Base-by-base conservation (phyloP, 1,140 invertebrate species). In the Luehdorfia chinensis region DNA sequence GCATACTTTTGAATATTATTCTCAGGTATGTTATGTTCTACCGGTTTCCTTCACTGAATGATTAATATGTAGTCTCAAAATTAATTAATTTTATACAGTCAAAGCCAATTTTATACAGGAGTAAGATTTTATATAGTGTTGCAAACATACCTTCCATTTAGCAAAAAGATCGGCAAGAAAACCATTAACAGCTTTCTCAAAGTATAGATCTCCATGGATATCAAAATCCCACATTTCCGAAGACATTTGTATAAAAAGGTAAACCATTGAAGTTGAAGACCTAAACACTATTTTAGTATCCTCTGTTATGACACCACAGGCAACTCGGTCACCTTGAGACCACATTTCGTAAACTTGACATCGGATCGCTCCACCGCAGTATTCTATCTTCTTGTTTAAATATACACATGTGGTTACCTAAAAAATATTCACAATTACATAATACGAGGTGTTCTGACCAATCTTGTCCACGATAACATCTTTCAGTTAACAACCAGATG, bases 221-320 rank as follows among this genome's bases (percentile, higher is more conserved):
- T 99, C 97, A 90, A 98, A 98, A 68, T 99, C 96, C 98, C 98
- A 99, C 98, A 99, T 99, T 90, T 99, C 98, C 1, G 95, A 96
- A 57, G 97, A 98, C 97, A 99, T 99, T 90, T 99, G 98, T 52
- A 99, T 92, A 75, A 98, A 99, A 0, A 98, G 84, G 76, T 98
- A 98, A 0, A 98, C 97, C 93, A 98, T 97, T 28, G 97, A 97
- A 2, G 97, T 98, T 0, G 96, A 96, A 6, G 98, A 99, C 52
- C 98, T 90, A 84, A 98, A 99, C 0, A 99, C 97, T 55, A 99
- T 95, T 88, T 97, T 98, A 0, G 98, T 99, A 48, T 98, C 94
- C 54, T 97, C 93, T 0, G 93, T 96, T 23, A 99, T 96, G 11
- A 97, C 95, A 11, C 98, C 98, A 88, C 96, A 98, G 4, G 96